phyloP scores from a whole-genome alignment of 2,888 invertebrate species.

The Helobdella robusta region DNA sequence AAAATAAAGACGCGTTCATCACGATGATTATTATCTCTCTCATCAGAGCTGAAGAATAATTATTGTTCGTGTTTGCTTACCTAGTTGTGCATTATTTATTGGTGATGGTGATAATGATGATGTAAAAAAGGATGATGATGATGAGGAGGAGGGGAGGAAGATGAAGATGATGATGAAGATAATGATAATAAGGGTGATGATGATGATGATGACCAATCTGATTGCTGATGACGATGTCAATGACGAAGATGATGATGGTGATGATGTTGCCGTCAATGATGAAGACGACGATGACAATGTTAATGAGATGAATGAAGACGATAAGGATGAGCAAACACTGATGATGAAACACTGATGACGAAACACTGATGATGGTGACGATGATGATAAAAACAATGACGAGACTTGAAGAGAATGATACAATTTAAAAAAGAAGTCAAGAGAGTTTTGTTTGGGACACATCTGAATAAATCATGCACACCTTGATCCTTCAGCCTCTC shows the following conservation, averaged over 20 bases:
- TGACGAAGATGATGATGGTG: constrained; percentile 10
- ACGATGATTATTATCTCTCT: too few species aligned
- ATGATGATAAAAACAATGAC: not conserved
- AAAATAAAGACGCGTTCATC: too few species aligned
- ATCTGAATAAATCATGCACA: too few species aligned
- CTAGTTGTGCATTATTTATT: too few species aligned
- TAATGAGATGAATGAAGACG: constrained; percentile 10
- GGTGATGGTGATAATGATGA: too few species aligned
- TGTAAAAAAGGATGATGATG: too few species aligned
- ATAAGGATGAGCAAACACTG: not conserved
- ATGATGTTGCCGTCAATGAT: constrained; percentile 5
- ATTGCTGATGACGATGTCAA: not conserved
- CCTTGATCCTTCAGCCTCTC: too few species aligned
- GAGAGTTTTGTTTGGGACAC: too few species aligned
- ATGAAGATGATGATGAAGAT: not conserved
- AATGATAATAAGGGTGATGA: not conserved
- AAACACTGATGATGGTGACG: not conserved
- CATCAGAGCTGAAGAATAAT: too few species aligned
- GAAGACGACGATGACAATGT: constrained; percentile 4
- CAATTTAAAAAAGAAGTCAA: not conserved
- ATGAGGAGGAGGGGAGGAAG: too few species aligned
- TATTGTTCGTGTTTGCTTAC: too few species aligned
- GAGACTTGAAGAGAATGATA: not conserved
- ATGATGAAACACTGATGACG: constrained; percentile 7
- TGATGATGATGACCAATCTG: not conserved